Evolutionary conservation across 2,113 vertebrate species (phyloP), one percentile per base, ranked within the genome.

Genomic region (Pandion haliaetus): DNA sequence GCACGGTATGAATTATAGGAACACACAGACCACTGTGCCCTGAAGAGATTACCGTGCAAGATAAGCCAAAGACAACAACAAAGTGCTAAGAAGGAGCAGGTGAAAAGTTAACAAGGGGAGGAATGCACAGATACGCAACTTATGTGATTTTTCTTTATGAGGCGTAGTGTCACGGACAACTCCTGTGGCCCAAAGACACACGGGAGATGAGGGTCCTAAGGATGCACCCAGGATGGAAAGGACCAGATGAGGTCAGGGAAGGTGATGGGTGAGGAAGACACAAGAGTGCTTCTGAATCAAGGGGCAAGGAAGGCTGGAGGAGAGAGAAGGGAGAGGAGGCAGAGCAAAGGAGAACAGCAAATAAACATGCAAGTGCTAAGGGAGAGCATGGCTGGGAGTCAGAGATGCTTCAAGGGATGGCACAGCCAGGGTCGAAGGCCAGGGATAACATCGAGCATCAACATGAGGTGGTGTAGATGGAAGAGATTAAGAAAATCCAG

Each of bases 61-160:
- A 93, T 77, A 96, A 97, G 88, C 90, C 92, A 96, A 96, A 96
- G 86, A 88, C 95, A 93, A 97, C 94, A 96, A 82, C 73, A 24
- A 90, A 91, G 96, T 93, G 95, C 84, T 95, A 94, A 88, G 84
- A 96, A 58, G 82, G 90, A 97, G 85, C 93, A 90, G 90, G 95
- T 91, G 89, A 93, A 71, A 95, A 89, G 82, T 65, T 81, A 96
- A 70, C 45, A n/a, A 38, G 69, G 62, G 73, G 34, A 94, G 32
- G 31, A 84, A 78, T 29, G 71, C 66, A 76, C 17, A n/a, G 86
- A 96, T 40, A 81, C 0, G 5, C 44, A 70, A 52, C 6, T 14
- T 6, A 28, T 36, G 78, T 45, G 81, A 10, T 45, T 82, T 76
- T 90, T 31, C 84, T 91, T 88, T 24, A 65, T 0, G 4, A 73